These are phyloP conservation scores for Heteractis magnifica DNA, from an alignment of 92 coral and sea anemone species.

Conservation along the genomic window DNA sequence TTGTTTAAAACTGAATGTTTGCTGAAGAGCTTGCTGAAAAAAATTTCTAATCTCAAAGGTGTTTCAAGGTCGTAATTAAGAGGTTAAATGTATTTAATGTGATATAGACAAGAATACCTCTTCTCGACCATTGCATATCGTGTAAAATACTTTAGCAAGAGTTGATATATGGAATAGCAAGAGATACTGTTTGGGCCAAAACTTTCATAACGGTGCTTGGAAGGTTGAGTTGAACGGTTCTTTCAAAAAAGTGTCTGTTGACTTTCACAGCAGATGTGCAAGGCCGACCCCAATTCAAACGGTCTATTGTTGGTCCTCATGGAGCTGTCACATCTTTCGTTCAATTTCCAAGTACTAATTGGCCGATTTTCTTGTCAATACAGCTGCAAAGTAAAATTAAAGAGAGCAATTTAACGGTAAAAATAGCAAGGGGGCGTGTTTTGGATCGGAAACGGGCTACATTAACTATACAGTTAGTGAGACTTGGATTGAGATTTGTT, in stretches of 20 bases:
- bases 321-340: conserved; percentile 58
- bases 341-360: conserved; percentile 75
- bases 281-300: conserved; percentile 54
- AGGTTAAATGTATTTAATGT: background rate
- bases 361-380: conserved; percentile 70
- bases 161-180: background rate
- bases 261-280: conserved; percentile 80
- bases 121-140: background rate
- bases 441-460: conserved; percentile 36
- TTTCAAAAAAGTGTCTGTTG: conserved; percentile 51
- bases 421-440: conserved; percentile 37
- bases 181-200: too few relatives aligned
- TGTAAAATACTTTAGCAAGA: background rate
- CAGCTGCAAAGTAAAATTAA: conserved; percentile 69
- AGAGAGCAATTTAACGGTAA: conserved; percentile 19
- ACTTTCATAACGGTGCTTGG: conserved; percentile 10
- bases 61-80: background rate
- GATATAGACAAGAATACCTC: background rate
- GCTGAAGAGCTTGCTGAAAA: background rate
- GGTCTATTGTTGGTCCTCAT: conserved; percentile 59
- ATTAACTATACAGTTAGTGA: conserved; percentile 7
- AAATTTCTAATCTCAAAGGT: background rate
- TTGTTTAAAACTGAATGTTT: conserved; percentile 2
- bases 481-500: conserved; percentile 16
- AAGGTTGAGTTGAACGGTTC: conserved; percentile 8